Percentiles rank a stretch among this genome's conserved stretches.
Evolutionary conservation across 2,888 invertebrate genomes (phyloP).

Genomic region (Epiblema foenella): DNA sequence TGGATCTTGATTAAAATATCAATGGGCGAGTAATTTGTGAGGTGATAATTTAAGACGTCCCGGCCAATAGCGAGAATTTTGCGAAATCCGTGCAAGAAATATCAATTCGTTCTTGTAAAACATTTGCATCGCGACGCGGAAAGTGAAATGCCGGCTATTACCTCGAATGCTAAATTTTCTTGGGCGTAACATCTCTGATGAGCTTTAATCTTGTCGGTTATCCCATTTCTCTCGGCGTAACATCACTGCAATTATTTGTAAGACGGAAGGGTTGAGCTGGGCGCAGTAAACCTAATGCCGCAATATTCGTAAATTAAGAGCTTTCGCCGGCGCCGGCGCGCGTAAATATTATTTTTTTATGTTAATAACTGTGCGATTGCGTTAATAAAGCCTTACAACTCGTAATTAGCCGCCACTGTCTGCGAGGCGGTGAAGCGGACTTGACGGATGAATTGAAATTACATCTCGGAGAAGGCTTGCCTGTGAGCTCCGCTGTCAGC

Average conservation of each 20-base stretch:
- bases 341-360: constrained; percentile 85
- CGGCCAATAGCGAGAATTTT: constrained; percentile 55
- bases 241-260: constrained; percentile 81
- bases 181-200: constrained; percentile 72
- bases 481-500: constrained; percentile 53
- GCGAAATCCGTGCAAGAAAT: constrained; percentile 60
- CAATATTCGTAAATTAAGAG: constrained; percentile 83
- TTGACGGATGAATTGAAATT: constrained; percentile 69
- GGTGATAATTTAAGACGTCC: constrained; percentile 61
- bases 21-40: constrained; percentile 78
- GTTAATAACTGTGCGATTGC: constrained; percentile 82
- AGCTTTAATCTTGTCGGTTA: constrained; percentile 78
- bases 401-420: constrained; percentile 81
- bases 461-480: constrained; percentile 60
- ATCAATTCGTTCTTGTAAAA: constrained; percentile 50
- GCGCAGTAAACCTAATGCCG: constrained; percentile 75
- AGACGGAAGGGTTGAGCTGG: constrained; percentile 76
- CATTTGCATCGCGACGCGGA: constrained; percentile 45
- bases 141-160: constrained; percentile 66
- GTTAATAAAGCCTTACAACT: constrained; percentile 84
- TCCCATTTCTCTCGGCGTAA: constrained; percentile 75
- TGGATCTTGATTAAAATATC: constrained; percentile 78
- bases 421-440: constrained; percentile 68
- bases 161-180: constrained; percentile 69
- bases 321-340: constrained; percentile 65